These are phyloP conservation scores for Nymphalis c-album DNA, from an alignment of 2,888 invertebrate genomes.

Conservation along the genomic window DNA sequence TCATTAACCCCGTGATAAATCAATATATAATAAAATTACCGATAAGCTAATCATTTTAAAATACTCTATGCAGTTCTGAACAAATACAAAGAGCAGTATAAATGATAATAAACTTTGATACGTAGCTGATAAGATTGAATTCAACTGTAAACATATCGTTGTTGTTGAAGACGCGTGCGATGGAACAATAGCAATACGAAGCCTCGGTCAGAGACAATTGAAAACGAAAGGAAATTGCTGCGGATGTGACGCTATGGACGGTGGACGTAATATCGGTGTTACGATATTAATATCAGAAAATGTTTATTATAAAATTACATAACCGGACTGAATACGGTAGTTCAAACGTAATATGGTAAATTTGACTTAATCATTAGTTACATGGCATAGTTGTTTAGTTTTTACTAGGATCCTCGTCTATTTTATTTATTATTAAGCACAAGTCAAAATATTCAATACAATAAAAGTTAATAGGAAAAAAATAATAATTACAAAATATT, in stretches of 20 bases:
- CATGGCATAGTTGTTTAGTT: too few species aligned
- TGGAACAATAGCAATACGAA: conserved; percentile 66
- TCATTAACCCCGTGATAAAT: conserved; percentile 14
- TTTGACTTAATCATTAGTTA: not conserved
- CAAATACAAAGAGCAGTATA: not conserved
- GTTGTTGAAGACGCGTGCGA: conserved; percentile 15
- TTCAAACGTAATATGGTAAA: too few species aligned
- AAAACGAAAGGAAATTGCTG: conserved; percentile 72
- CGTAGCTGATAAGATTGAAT: not conserved
- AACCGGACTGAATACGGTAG: not conserved
- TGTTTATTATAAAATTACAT: conserved; percentile 3
- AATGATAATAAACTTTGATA: conserved; percentile 14
- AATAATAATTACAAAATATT: too few species aligned
- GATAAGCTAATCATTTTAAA: conserved; percentile 17
- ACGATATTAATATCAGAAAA: not conserved
- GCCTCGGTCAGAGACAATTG: conserved; percentile 77
- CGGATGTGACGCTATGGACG: conserved; percentile 64
- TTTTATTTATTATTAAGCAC: too few species aligned
- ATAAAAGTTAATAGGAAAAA: too few species aligned
- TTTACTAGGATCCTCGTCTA: too few species aligned
- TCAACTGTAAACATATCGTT: conserved; percentile 3
- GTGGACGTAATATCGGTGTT: conserved; percentile 41
- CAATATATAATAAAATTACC: conserved; percentile 20
- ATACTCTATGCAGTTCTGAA: not conserved
- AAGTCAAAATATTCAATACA: too few species aligned